phyloP scores from a whole-genome alignment of 1,140 invertebrate genomes.

The Achroia grisella region DNA sequence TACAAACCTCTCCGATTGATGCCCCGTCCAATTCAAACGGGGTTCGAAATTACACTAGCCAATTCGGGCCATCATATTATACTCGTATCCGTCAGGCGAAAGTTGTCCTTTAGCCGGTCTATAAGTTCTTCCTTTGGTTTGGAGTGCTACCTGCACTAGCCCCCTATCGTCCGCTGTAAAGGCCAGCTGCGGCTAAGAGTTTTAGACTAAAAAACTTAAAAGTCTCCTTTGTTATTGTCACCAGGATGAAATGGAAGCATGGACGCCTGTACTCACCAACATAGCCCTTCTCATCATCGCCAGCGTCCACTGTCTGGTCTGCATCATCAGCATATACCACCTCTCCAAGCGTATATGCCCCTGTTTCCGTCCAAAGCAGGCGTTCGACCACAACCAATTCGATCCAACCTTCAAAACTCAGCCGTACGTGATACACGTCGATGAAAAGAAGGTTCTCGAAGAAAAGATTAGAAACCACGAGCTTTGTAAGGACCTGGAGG shows the following conservation, averaged over 20 bases:
- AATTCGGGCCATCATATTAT: too few species aligned
- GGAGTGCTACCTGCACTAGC: too few species aligned
- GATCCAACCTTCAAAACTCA: slow-evolving; percentile 48
- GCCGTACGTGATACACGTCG: slow-evolving; percentile 50
- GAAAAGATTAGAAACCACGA: slow-evolving; percentile 45
- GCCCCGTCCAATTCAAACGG: too few species aligned
- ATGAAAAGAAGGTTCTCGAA: slow-evolving; percentile 22
- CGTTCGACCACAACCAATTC: slow-evolving; percentile 71
- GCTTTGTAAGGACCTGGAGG: slow-evolving; percentile 57
- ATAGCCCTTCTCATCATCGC: slow-evolving; percentile 74
- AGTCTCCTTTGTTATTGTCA: too few species aligned
- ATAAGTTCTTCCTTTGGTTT: too few species aligned
- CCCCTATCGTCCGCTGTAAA: too few species aligned
- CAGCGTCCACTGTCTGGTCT: slow-evolving; percentile 69
- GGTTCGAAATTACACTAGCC: too few species aligned
- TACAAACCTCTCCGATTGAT: too few species aligned
- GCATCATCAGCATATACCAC: slow-evolving; percentile 72
- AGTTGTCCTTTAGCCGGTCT: too few species aligned
- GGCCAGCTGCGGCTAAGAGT: too few species aligned
- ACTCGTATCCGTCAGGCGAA: too few species aligned
- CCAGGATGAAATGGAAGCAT: slow-evolving; percentile 64
- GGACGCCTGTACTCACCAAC: slow-evolving; percentile 74
- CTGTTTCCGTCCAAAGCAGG: slow-evolving; percentile 67
- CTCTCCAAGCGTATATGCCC: slow-evolving; percentile 73
- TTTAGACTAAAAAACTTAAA: too few species aligned